A percentile compares a stretch with the other conserved stretches of the same genome.
Conservation (phyloP, 2,888 invertebrate genomes). For the Chironomus tentans region DNA sequence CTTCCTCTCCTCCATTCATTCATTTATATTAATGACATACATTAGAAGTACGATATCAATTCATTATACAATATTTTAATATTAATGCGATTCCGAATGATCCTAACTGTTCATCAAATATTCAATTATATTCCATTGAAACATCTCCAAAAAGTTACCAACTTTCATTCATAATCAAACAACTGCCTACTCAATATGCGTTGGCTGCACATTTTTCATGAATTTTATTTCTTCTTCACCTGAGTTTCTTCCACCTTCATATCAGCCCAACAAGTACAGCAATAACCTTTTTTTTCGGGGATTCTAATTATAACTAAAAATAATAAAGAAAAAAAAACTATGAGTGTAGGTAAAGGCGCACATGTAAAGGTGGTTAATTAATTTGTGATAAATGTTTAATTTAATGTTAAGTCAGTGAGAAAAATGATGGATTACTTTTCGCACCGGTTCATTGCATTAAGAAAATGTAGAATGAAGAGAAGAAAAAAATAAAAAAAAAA, state of each 20-base stretch:
- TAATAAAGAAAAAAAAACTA: too few relatives aligned
- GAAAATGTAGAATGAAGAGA: neutral
- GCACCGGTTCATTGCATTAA: neutral
- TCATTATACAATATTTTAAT: too few relatives aligned
- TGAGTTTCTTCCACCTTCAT: neutral
- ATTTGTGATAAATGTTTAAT: slow-evolving; percentile 16
- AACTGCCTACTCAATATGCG: too few relatives aligned
- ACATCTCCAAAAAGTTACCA: too few relatives aligned
- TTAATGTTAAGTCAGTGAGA: neutral
- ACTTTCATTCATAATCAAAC: too few relatives aligned
- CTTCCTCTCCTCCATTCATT: neutral
- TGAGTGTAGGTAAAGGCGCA: neutral
- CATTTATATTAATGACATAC: neutral
- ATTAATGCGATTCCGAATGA: too few relatives aligned
- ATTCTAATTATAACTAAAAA: too few relatives aligned
- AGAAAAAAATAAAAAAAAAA: neutral
- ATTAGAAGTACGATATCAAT: neutral
- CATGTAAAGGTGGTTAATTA: slow-evolving; percentile 12
- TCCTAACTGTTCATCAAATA: too few relatives aligned
- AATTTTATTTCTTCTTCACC: neutral
- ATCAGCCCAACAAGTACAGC: neutral
- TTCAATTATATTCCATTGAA: too few relatives aligned
- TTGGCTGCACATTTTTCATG: too few relatives aligned
- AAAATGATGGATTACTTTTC: neutral
- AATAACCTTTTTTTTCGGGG: too few relatives aligned